These are phyloP conservation scores for Macrotus californicus DNA, from an alignment of 2,113 vertebrate species.

Conservation along the genomic window DNA sequence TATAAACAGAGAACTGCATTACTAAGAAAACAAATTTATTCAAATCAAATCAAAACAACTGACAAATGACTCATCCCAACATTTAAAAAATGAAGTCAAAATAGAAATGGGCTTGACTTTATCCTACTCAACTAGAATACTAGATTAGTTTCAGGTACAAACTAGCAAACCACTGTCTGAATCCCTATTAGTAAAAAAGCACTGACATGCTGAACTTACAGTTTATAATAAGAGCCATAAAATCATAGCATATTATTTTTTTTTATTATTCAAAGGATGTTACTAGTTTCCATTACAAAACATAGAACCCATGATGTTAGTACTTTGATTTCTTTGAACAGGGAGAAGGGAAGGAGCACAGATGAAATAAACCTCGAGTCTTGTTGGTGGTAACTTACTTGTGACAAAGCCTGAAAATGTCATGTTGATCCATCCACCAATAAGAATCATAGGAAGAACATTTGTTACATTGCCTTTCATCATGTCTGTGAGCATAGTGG, in stretches of 20 bases:
- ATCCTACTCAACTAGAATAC: background rate
- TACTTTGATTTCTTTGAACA: background rate
- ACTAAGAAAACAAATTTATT: background rate
- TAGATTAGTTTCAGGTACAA: background rate
- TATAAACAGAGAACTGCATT: background rate
- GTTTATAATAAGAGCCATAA: background rate
- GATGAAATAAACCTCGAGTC: background rate
- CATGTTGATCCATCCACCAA: slow-evolving; percentile 99
- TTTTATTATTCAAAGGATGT: background rate
- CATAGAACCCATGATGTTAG: background rate
- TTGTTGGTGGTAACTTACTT: slow-evolving; percentile 83
- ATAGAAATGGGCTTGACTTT: background rate
- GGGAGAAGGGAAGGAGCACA: background rate
- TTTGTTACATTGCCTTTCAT: slow-evolving; percentile 99
- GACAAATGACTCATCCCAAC: background rate
- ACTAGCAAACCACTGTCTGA: background rate
- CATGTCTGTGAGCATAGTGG: slow-evolving; percentile 99
- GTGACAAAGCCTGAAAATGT: slow-evolving; percentile 99
- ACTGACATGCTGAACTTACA: background rate
- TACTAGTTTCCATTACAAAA: background rate
- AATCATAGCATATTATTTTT: background rate
- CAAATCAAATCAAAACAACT: background rate
- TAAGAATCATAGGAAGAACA: slow-evolving; percentile 98
- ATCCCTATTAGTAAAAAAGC: background rate
- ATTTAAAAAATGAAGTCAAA: background rate